A percentile compares a stretch with the other conserved stretches of the same genome.
phyloP scores from a whole-genome alignment of 2,888 invertebrate species.

The Acleris literana region DNA sequence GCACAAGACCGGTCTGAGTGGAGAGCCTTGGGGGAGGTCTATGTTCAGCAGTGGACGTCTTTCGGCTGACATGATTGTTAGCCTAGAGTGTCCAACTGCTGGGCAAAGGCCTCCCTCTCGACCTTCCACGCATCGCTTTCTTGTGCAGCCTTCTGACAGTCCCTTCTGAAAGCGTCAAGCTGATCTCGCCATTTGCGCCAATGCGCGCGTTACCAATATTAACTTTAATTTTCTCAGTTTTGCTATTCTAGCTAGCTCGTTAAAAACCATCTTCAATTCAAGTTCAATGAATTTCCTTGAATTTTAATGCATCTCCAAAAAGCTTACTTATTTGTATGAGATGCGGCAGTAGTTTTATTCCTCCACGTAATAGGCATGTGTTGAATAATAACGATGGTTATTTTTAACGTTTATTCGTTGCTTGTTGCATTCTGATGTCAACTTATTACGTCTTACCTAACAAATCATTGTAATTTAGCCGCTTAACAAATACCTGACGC shows the following conservation, averaged over 20 bases:
- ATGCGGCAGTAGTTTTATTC: constrained; percentile 53
- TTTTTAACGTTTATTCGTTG: constrained; percentile 13
- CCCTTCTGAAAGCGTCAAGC: no score
- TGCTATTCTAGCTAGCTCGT: constrained; percentile 15
- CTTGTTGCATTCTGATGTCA: constrained; percentile 40
- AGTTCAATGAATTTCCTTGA: constrained; percentile 66
- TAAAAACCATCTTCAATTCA: constrained; percentile 34
- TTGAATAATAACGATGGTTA: constrained; percentile 48
- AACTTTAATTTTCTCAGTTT: not conserved
- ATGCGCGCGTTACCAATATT: no score
- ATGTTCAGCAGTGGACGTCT: no score
- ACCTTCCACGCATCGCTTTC: no score
- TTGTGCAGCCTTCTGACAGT: no score
- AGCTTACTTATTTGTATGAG: constrained; percentile 53
- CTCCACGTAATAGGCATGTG: constrained; percentile 43
- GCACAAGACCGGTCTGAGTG: no score
- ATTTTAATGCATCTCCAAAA: constrained; percentile 50
- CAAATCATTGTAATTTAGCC: not conserved
- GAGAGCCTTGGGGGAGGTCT: no score
- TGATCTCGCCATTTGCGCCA: no score
- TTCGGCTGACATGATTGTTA: no score
- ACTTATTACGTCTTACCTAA: constrained; percentile 11
- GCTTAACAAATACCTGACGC: not conserved
- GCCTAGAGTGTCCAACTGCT: no score
- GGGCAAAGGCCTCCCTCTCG: no score